phyloP scores from a whole-genome alignment of 1,140 invertebrate genomes.

The Piezodorus guildinii region DNA sequence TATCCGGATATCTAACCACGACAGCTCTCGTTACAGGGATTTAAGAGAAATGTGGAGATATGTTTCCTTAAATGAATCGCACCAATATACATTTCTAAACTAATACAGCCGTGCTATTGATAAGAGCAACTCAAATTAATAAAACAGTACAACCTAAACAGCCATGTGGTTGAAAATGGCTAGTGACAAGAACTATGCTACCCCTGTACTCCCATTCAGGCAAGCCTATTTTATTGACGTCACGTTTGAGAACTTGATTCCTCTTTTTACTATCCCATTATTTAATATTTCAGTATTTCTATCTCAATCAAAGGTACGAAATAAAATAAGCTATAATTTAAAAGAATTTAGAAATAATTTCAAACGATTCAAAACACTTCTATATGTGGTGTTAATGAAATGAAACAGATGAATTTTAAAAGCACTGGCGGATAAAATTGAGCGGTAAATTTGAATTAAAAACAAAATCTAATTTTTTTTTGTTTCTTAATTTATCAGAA shows the following conservation, averaged over 20 bases:
- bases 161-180: constrained; percentile 24
- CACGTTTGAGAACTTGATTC: constrained; percentile 6
- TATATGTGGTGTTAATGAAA: no score
- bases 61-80: not conserved
- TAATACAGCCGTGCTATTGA: not conserved
- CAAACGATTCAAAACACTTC: no score
- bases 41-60: not conserved
- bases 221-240: constrained; percentile 22
- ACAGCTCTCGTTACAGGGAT: constrained; percentile 18
- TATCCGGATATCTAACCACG: constrained; percentile 28
- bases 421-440: no score
- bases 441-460: no score
- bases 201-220: constrained; percentile 10
- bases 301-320: no score
- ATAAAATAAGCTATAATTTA: no score
- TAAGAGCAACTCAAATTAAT: constrained; percentile 1
- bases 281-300: no score
- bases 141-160: constrained; percentile 6
- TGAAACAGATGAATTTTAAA: no score
- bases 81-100: constrained; percentile 7
- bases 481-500: no score
- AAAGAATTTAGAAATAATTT: no score
- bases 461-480: no score
- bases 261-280: no score
- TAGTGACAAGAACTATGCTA: constrained; percentile 13